Evolutionary conservation across 53 echinoderm and acorn worm species (phyloP), one percentile per base, ranked within the genome.

Genomic region (Paracentrotus lividus): DNA sequence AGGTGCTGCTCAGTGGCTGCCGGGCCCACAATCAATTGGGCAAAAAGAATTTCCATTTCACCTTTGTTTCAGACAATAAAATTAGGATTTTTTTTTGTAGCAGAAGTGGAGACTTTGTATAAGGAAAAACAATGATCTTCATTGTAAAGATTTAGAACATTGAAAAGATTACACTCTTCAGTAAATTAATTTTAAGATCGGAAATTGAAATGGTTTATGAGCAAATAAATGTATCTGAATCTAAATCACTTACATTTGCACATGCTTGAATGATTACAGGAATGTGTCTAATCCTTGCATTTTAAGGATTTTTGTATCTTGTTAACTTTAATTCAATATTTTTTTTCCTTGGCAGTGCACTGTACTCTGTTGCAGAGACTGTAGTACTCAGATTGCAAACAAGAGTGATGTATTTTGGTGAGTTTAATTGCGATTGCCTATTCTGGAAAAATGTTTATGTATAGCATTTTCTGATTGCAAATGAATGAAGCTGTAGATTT

Each of bases 361-460:
- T 26, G 93, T 99, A 49, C 86, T 99, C 13, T 87, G 94, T 34
- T 99, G 99, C 84, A 96, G 93, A 78, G 90, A 94, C 13, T 99
- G 97, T 93, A 92, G 90, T 33, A 93, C 92, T 56, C 97, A 99
- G 61, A 97, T 99, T 88, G 96, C 96, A 6, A 97, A 97, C 94
- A 99, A 99, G 66, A 99, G 92, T 95, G 99, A 99, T 93, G 99
- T 99, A 23, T 99, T 99, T 84, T 95, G 99, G 99, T 97, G 81
- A 96, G 97, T 89, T 81, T 81, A n/a, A 44, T 0, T 16, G 36
- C 8, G n/a, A 7, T 6, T 29, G 10, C 31, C 31, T 26, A 61
- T 26, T 26, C 61, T 61, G 21, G 58, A 1, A 58, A 58, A 58
- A 3, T 57, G 57, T 5, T 49, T 57, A 57, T 57, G 15, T 57